phyloP scores from a whole-genome alignment of 2,888 invertebrate species.

The Baccha elongata region DNA sequence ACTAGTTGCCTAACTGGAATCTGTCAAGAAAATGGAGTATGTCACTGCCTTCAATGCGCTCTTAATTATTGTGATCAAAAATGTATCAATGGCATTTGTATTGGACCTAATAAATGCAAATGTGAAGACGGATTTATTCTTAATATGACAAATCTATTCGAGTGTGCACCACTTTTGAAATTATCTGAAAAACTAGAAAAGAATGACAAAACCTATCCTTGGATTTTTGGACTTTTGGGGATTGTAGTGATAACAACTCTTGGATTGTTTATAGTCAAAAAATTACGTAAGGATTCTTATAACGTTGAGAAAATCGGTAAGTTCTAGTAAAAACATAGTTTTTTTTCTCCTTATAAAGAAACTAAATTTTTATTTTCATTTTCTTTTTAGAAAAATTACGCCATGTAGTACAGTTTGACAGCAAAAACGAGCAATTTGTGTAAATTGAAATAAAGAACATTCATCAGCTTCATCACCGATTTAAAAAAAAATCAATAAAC shows the following conservation, averaged over 20 bases:
- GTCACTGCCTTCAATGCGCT: neutral
- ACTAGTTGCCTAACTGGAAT: neutral
- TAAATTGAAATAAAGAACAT: neutral
- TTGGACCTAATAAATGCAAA: neutral
- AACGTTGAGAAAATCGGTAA: neutral
- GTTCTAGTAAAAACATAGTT: neutral
- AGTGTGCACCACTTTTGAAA: neutral
- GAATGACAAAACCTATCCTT: neutral
- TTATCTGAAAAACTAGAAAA: neutral
- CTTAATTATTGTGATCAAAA: neutral
- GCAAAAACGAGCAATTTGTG: neutral
- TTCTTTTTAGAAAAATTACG: neutral
- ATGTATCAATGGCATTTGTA: slow-evolving; percentile 10
- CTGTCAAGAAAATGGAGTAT: slow-evolving; percentile 1
- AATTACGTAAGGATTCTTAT: neutral
- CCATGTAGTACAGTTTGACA: neutral
- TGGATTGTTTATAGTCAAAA: neutral
- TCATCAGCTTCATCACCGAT: no score
- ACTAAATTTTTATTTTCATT: no score
- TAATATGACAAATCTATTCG: neutral
- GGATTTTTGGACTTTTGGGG: neutral
- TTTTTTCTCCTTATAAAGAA: no score
- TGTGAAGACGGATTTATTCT: neutral
- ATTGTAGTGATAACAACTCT: neutral
- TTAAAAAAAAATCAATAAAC: no score